phyloP scores from a whole-genome alignment of 2,113 vertebrate species.

The Larimichthys polyactis region DNA sequence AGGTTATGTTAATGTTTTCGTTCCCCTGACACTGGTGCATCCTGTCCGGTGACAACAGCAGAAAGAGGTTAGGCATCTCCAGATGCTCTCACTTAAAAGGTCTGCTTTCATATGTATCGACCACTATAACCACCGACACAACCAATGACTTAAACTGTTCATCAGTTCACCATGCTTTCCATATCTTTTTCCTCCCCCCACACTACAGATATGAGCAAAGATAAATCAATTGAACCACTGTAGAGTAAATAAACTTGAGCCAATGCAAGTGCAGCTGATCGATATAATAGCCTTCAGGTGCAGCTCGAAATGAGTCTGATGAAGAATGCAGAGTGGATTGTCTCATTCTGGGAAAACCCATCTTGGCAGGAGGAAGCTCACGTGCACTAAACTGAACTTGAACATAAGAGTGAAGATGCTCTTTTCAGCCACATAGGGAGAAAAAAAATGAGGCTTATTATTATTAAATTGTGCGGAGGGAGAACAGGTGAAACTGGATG shows the following conservation, averaged over 20 bases:
- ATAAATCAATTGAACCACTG: conserved; percentile 32
- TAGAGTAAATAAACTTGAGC: conserved; percentile 62
- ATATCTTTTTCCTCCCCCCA: not conserved
- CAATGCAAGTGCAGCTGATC: conserved; percentile 49
- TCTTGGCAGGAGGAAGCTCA: conserved; percentile 4
- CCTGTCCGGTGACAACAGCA: not conserved
- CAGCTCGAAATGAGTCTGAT: conserved; percentile 30
- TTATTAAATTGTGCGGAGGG: not conserved
- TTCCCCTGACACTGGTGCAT: not conserved
- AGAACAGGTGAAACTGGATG: not conserved
- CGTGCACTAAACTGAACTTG: conserved; percentile 21
- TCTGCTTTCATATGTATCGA: not conserved
- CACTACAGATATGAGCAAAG: conserved; percentile 38
- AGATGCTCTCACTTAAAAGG: not conserved
- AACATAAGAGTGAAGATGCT: conserved; percentile 7
- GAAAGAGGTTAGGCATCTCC: not conserved
- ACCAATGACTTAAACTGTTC: not conserved
- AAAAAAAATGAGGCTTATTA: not conserved
- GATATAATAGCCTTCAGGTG: conserved; percentile 45
- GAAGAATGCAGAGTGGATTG: conserved; percentile 37
- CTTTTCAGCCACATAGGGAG: conserved; percentile 8
- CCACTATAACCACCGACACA: conserved; percentile 9
- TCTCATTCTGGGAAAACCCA: conserved; percentile 37
- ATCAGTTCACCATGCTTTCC: not conserved
- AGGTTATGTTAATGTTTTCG: not conserved